Percentiles rank a stretch among this genome's conserved stretches.
These are phyloP conservation scores for Tricholauxania praeusta DNA, from an alignment of 2,888 invertebrate genomes.

Conservation along the genomic window DNA sequence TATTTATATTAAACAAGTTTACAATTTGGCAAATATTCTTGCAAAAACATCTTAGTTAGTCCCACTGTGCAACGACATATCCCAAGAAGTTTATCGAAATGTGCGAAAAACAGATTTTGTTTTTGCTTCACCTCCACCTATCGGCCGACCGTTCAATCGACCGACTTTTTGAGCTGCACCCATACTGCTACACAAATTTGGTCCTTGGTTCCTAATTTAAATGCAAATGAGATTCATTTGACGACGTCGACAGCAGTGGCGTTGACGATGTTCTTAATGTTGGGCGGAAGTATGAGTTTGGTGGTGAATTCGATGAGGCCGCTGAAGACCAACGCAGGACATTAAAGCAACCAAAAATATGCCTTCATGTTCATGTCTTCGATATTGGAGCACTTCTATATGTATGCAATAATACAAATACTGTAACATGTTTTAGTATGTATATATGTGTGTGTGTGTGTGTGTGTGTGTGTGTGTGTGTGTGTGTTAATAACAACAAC, in stretches of 20 bases:
- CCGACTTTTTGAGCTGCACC: not conserved
- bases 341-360: not conserved
- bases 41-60: slow-evolving; percentile 19
- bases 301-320: not conserved
- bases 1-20: no score
- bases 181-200: not conserved
- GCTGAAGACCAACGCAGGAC: not conserved
- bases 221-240: slow-evolving; percentile 70
- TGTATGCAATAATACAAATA: slow-evolving; percentile 10
- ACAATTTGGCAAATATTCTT: no score
- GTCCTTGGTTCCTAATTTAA: slow-evolving; percentile 66
- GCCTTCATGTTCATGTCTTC: slow-evolving; percentile 11
- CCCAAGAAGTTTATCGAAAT: slow-evolving; percentile 40
- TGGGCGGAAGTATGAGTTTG: no score
- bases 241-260: slow-evolving; percentile 62
- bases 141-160: not conserved
- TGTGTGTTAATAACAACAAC: slow-evolving; percentile 35
- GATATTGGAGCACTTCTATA: not conserved
- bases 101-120: slow-evolving; percentile 31
- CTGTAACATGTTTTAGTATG: not conserved
- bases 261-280: not conserved
- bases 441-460: slow-evolving; percentile 6
- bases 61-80: slow-evolving; percentile 41
- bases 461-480: slow-evolving; percentile 23
- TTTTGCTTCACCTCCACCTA: no score